Evolutionary conservation across 2,888 invertebrate species (phyloP).

Genomic region (Cheiracanthium punctorium): DNA sequence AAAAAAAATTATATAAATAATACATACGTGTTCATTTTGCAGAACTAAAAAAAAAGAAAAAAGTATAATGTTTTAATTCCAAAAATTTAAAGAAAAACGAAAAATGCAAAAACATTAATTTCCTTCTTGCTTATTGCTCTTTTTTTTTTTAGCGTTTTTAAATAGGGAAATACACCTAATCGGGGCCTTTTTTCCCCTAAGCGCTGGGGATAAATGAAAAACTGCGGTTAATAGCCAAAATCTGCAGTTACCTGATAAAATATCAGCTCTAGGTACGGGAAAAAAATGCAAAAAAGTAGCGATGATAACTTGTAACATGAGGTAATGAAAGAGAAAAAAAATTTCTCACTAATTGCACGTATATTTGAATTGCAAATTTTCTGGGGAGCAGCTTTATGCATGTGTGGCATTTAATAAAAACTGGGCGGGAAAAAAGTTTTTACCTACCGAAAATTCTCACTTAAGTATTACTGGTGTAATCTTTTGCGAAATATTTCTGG

Average conservation of each 20-base stretch:
- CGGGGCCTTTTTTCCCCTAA: slow-evolving; percentile 38
- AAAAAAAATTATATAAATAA: slow-evolving; percentile 28
- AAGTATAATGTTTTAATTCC: slow-evolving; percentile 65
- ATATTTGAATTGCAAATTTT: slow-evolving; percentile 70
- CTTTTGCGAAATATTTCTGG: slow-evolving; percentile 46
- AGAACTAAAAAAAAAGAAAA: slow-evolving; percentile 41
- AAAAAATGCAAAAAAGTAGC: slow-evolving; percentile 32
- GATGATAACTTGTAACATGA: slow-evolving; percentile 60
- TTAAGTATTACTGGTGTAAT: slow-evolving; percentile 39
- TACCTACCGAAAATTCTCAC: slow-evolving; percentile 42
- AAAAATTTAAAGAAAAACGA: slow-evolving; percentile 45
- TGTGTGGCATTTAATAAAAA: slow-evolving; percentile 58
- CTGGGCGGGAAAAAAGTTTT: slow-evolving; percentile 23
- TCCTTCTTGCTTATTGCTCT: slow-evolving; percentile 26
- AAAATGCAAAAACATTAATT: slow-evolving; percentile 66
- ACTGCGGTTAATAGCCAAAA: slow-evolving; percentile 65
- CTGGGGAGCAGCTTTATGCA: slow-evolving; percentile 28
- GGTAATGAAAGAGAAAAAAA: slow-evolving; percentile 35
- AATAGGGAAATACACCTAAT: slow-evolving; percentile 64
- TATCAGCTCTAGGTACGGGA: slow-evolving; percentile 2
- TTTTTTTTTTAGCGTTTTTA: slow-evolving; percentile 37
- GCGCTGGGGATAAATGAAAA: slow-evolving; percentile 64
- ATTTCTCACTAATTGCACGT: slow-evolving; percentile 63
- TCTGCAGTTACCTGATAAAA: slow-evolving; percentile 60
- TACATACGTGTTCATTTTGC: slow-evolving; percentile 35